These are phyloP conservation scores for Petrophora chlorosata DNA, from an alignment of 2,888 invertebrate genomes.

Conservation along the genomic window DNA sequence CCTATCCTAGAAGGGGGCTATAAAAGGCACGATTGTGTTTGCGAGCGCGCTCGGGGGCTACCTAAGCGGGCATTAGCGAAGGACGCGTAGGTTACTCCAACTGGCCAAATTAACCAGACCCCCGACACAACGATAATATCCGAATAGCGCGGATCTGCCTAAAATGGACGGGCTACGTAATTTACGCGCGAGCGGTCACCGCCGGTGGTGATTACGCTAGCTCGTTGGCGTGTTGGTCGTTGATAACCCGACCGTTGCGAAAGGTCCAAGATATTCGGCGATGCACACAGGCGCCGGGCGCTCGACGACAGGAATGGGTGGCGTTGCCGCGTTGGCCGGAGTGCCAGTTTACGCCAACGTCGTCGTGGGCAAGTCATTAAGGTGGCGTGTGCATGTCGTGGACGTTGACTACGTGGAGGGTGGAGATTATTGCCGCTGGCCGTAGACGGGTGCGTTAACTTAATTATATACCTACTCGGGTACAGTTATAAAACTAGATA, in stretches of 20 bases:
- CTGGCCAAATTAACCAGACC: constrained; percentile 54
- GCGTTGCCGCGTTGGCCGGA: constrained; percentile 55
- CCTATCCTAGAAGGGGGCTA: constrained; percentile 60
- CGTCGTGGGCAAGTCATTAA: constrained; percentile 65
- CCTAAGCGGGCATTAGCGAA: constrained; percentile 78
- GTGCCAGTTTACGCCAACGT: constrained; percentile 49
- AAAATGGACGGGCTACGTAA: constrained; percentile 61
- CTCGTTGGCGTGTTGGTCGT: constrained; percentile 68
- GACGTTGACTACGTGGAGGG: constrained; percentile 50
- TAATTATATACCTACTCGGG: constrained; percentile 55
- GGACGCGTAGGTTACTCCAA: constrained; percentile 65
- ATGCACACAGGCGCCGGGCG: constrained; percentile 34
- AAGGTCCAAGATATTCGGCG: constrained; percentile 46
- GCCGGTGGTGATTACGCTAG: constrained; percentile 75
- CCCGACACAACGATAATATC: constrained; percentile 20
- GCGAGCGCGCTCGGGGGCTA: constrained; percentile 67
- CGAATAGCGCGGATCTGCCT: constrained; percentile 45
- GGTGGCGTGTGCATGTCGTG: constrained; percentile 68
- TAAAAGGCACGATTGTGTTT: constrained; percentile 73
- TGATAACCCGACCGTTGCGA: constrained; percentile 65
- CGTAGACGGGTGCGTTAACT: constrained; percentile 61
- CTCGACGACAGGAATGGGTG: constrained; percentile 46
- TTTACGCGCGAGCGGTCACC: constrained; percentile 81
- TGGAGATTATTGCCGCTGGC: constrained; percentile 51
- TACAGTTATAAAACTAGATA: constrained; percentile 35